A percentile compares a stretch with the other conserved stretches of the same genome.
These are phyloP conservation scores for Euura saliciscinereae DNA, from an alignment of 1,140 invertebrate genomes.

Conservation along the genomic window DNA sequence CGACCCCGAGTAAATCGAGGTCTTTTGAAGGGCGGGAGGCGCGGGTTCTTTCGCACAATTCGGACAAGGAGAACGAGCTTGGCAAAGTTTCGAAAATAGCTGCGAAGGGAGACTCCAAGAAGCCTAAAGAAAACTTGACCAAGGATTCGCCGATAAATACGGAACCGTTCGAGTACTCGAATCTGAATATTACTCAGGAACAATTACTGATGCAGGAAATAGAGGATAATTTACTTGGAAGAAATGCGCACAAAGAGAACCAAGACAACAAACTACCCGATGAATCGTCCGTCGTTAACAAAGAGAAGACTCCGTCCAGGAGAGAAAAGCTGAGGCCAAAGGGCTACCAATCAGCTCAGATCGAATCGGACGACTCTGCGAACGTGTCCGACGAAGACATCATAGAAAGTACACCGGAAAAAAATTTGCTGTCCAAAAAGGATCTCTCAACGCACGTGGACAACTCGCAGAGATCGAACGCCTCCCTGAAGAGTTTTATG, in stretches of 20 bases:
- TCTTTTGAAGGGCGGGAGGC: not conserved
- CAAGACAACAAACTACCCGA: not conserved
- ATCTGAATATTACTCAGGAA: conserved; percentile 34
- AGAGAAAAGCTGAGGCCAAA: no score
- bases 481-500: not conserved
- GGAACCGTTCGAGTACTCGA: conserved; percentile 19
- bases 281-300: no score
- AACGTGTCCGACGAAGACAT: not conserved
- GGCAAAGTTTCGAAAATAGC: not conserved
- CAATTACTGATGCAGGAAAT: conserved; percentile 28
- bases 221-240: conserved; percentile 35
- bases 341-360: not conserved
- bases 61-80: not conserved
- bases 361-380: not conserved
- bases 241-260: not conserved
- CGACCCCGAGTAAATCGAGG: not conserved
- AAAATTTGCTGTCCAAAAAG: conserved; percentile 13
- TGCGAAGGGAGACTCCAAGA: not conserved
- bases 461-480: not conserved
- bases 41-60: not conserved
- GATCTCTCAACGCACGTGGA: not conserved
- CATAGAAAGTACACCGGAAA: conserved; percentile 23
- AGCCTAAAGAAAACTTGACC: not conserved
- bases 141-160: not conserved
- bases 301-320: no score